Base-by-base conservation (phyloP, 2,113 vertebrate species). In the Oncorhynchus masou region DNA sequence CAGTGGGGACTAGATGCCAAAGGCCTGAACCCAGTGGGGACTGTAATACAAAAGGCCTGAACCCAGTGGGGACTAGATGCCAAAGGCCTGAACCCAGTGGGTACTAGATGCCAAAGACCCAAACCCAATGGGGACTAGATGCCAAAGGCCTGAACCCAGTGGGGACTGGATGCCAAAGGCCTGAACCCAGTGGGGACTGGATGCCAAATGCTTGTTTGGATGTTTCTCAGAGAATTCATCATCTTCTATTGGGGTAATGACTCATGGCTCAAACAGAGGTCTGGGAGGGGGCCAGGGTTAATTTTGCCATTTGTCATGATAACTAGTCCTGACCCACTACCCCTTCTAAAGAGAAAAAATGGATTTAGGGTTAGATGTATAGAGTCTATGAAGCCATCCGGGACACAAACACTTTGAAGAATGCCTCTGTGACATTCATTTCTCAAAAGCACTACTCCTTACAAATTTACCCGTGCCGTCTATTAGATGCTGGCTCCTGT, bases 381-480 rank as follows among this genome's bases (percentile, higher is more conserved):
- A 9, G 70, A 31, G 29, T 71, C 71, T 73, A 78, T 78, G 51
- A 79, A 82, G 74, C 76, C 72, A 86, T 80, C 74, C 62, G 68
- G 39, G 31, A 76, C 24, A 85, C 76, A 31, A 68, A 39, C 12
- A 71, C 65, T 77, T 24, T 71, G 79, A 81, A 60, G 76, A 70
- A 81, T 73, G 71, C 75, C 74, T 68, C 51, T 71, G 39, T 62
- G 66, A 81, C 77, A 80, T 84, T 84, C 81, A 86, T 84, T 78
- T 84, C 76, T 76, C 75, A 71, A 80, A 79, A 86, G 84, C 83
- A 83, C 78, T 79, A 60, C 80, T 83, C 80, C 83, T 79, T 80
- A 86, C 76, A 85, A 85, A 86, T 81, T 79, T 85, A 82, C 79
- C 73, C 16, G 7, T 71, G 69, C 59, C 59, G 65, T 66, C 74